Base-by-base conservation (phyloP, 2,888 invertebrate species). In the Tachystola acroxantha region DNA sequence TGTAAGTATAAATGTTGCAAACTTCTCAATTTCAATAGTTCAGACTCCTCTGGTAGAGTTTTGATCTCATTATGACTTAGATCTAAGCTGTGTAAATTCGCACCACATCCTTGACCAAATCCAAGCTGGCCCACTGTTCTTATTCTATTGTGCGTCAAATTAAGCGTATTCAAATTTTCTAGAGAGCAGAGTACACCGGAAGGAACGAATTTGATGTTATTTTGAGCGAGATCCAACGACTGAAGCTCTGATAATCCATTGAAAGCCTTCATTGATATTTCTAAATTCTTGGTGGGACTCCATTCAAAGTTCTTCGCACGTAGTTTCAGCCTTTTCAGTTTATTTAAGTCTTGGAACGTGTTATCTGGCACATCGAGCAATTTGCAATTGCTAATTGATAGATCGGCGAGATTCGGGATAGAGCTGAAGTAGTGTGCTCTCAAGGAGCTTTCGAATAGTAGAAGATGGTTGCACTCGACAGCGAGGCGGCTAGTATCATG, bases 91-190 rank as follows among this genome's bases (percentile, higher is more conserved):
- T 93, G 92, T 45, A 96, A 76, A 58, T 93, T 93, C 32, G 91
- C 89, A 32, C 90, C 91, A 55, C 91, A 92, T 52, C 88, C 89
- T 61, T 75, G 72, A 42, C 86, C 85, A 57, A 95, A 91, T 32
- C 95, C 95, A 46, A 96, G 87, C 56, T 92, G 90, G 47, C 93
- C 93, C 5, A 94, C 89, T 48, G 92, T 93, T 50, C 91, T 90
- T 50, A 97, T 90, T 59, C 93, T 91, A 81, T 97, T 97, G 50
- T 91, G 88, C 34, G 96, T 96, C 61, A 96, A 88, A 88, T 97
- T 96, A 34, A 97, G 82, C 47, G 92, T 90, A 71, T 94, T 94
- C 42, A 96, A 87, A 75, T 93, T 95, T 56, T 91, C 90, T 65
- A 96, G 78, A 30, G 91, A 90, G 78, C 96, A 96, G 69, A 96